phyloP scores from a whole-genome alignment of 2,113 vertebrate genomes.

The Corythaixoides concolor region DNA sequence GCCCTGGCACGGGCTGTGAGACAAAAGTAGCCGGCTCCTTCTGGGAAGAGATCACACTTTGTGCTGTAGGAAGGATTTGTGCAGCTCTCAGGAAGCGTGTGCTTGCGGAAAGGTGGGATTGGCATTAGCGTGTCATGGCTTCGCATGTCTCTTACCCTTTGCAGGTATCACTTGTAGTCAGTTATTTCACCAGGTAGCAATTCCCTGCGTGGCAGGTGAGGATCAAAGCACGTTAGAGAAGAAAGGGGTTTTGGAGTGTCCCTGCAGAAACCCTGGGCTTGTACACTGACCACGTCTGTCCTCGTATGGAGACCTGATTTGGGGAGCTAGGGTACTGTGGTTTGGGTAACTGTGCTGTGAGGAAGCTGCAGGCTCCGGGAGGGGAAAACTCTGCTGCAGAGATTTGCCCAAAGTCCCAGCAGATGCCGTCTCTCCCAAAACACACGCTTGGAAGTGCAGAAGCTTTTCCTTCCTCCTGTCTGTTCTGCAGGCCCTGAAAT shows the following conservation, averaged over 20 bases:
- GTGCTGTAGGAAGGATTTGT: not conserved
- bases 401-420: not conserved
- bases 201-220: not conserved
- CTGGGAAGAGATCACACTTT: not conserved
- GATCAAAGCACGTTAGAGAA: not conserved
- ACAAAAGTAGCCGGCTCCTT: not conserved
- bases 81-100: not conserved
- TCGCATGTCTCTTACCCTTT: not conserved
- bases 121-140: not conserved
- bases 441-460: not conserved
- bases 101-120: not conserved
- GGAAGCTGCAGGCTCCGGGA: not conserved
- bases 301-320: rapidly evolving
- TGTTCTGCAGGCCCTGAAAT: not conserved
- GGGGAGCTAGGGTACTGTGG: not conserved
- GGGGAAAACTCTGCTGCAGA: not conserved
- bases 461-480: slow-evolving; percentile 20
- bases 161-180: not conserved
- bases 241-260: not conserved
- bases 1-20: not conserved
- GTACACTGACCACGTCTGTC: not conserved
- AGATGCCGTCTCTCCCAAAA: not conserved
- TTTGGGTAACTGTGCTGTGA: not conserved
- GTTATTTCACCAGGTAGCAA: not conserved
- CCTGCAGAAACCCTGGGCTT: not conserved